A percentile compares a stretch with the other conserved stretches of the same genome.
phyloP scores from a whole-genome alignment of 2,113 vertebrate species.

The Pionites leucogaster region DNA sequence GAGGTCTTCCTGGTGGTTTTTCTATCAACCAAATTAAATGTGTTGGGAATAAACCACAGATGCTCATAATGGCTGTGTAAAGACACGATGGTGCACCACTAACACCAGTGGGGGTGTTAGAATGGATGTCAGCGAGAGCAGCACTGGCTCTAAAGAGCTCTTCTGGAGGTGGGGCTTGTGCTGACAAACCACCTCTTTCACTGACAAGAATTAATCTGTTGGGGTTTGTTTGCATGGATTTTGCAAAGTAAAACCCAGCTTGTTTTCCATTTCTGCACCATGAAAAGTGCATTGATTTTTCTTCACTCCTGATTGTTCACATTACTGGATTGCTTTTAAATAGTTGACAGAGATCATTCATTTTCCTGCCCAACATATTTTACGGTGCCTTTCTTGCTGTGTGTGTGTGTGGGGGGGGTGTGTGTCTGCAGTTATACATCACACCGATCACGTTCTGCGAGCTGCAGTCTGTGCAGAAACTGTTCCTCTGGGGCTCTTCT shows the following conservation, averaged over 20 bases:
- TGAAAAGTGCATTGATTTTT: slow-evolving; percentile 72
- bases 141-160: background rate
- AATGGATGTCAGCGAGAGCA: rapidly evolving
- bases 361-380: slow-evolving; percentile 54
- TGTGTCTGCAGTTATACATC: background rate
- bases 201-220: slow-evolving; percentile 15
- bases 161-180: background rate
- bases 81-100: background rate
- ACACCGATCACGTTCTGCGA: background rate
- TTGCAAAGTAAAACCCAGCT: slow-evolving; percentile 59
- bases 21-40: background rate
- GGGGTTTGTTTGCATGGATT: slow-evolving; percentile 19
- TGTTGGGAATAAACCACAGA: background rate
- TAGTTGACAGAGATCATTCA: slow-evolving; percentile 64
- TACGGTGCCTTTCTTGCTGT: background rate
- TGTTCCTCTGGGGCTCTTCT: background rate
- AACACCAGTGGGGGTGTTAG: background rate
- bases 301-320: slow-evolving; percentile 68
- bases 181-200: background rate
- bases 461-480: background rate
- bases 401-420: background rate
- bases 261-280: slow-evolving; percentile 67
- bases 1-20: background rate
- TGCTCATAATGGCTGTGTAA: background rate
- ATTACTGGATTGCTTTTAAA: slow-evolving; percentile 73